These are phyloP conservation scores for Cynopterus brachyotis DNA, from an alignment of 2,113 vertebrate species.

Conservation along the genomic window DNA sequence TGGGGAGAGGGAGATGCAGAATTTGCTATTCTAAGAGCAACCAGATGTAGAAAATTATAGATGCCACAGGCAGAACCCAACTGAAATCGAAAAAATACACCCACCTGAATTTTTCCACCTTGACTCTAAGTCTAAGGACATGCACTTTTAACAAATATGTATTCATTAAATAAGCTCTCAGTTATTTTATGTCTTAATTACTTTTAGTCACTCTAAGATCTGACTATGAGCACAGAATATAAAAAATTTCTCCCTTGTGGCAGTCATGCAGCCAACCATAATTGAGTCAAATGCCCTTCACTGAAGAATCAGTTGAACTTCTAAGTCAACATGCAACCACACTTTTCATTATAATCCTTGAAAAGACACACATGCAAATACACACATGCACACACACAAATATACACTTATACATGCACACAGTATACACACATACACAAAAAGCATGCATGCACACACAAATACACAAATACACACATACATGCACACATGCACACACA, in stretches of 20 bases:
- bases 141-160: not conserved
- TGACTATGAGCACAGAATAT: not conserved
- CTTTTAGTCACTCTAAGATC: not conserved
- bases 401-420: not conserved
- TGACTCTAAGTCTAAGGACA: not conserved
- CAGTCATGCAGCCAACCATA: not conserved
- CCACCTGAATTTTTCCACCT: not conserved
- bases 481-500: not conserved
- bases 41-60: not conserved
- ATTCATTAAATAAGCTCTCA: not conserved
- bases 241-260: not conserved
- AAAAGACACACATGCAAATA: not conserved
- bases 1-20: not conserved
- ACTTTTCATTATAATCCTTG: not conserved
- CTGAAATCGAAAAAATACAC: not conserved
- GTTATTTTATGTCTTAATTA: not conserved
- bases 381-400: not conserved
- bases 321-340: not conserved
- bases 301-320: not conserved
- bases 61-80: rapidly evolving
- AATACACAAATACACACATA: not conserved
- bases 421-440: not conserved
- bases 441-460: not conserved
- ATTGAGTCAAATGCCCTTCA: not conserved
- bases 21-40: not conserved